Percentiles rank a stretch among this genome's conserved stretches.
phyloP scores from a whole-genome alignment of 2,888 invertebrate species.

The Auanema sp. region DNA sequence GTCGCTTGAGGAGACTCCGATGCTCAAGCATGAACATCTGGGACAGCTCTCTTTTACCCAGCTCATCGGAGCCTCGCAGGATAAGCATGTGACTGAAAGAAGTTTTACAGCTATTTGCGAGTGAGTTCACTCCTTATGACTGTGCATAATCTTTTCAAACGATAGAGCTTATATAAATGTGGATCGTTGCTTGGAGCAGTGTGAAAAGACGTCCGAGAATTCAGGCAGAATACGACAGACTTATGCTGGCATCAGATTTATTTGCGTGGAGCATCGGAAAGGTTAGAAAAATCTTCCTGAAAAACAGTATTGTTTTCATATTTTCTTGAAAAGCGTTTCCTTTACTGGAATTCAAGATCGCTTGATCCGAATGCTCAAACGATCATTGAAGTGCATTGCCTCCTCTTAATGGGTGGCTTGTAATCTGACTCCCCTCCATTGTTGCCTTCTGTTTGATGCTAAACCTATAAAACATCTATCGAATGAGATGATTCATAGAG shows the following conservation, averaged over 20 bases:
- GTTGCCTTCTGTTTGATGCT: no score
- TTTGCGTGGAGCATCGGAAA: conserved; percentile 47
- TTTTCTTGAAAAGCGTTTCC: conserved; percentile 1
- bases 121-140: conserved; percentile 24
- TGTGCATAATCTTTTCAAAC: conserved; percentile 20
- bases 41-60: conserved; percentile 36
- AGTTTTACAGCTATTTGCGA: conserved; percentile 48
- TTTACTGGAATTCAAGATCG: not conserved
- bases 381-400: no score
- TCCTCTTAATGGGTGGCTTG: no score
- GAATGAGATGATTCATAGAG: no score
- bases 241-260: conserved; percentile 50
- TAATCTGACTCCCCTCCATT: no score
- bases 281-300: conserved; percentile 29
- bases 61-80: conserved; percentile 32
- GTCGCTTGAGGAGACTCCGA: conserved; percentile 46
- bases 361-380: no score
- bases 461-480: no score
- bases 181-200: conserved; percentile 44
- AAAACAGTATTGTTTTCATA: not conserved
- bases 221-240: conserved; percentile 48
- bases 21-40: conserved; percentile 43
- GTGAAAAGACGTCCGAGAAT: conserved; percentile 44
- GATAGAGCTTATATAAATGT: conserved; percentile 42
- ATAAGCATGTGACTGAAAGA: conserved; percentile 37